Percentiles rank a stretch among this genome's conserved stretches.
These are phyloP conservation scores for Pterocles burchelli DNA, from an alignment of 2,113 vertebrate genomes.

Conservation along the genomic window DNA sequence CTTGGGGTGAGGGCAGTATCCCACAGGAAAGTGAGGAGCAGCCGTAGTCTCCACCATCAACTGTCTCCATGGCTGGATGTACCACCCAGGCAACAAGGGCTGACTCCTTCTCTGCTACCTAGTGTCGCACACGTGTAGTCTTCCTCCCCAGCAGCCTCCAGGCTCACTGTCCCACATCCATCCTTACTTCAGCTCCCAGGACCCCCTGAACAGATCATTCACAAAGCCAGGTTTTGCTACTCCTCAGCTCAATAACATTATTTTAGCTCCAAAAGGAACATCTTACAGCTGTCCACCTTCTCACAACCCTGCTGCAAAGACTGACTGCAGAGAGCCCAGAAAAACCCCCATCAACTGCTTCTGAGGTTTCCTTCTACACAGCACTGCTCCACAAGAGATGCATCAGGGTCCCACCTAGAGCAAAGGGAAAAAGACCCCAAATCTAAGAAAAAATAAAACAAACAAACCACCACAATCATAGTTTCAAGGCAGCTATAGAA, in stretches of 20 bases:
- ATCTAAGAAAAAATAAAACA: neutral
- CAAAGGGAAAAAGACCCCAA: neutral
- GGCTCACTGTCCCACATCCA: neutral
- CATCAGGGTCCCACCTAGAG: accelerated
- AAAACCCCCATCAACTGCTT: neutral
- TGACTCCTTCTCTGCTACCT: neutral
- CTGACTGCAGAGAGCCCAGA: neutral
- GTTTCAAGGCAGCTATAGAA: accelerated
- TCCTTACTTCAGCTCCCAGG: neutral
- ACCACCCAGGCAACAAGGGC: accelerated
- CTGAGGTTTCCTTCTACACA: neutral
- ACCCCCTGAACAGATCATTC: accelerated
- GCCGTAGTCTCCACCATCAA: accelerated
- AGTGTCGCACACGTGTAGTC: accelerated
- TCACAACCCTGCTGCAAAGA: neutral
- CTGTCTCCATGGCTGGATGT: accelerated
- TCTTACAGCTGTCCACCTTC: neutral
- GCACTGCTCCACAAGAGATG: neutral
- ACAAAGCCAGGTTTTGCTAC: neutral
- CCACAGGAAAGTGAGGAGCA: accelerated
- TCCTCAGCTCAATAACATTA: accelerated
- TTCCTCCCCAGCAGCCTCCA: neutral
- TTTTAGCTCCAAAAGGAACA: neutral
- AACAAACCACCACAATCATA: accelerated
- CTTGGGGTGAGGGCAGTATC: accelerated